Evolutionary conservation across 2,888 invertebrate genomes (phyloP).

Genomic region (Trissoscelio sp.): DNA sequence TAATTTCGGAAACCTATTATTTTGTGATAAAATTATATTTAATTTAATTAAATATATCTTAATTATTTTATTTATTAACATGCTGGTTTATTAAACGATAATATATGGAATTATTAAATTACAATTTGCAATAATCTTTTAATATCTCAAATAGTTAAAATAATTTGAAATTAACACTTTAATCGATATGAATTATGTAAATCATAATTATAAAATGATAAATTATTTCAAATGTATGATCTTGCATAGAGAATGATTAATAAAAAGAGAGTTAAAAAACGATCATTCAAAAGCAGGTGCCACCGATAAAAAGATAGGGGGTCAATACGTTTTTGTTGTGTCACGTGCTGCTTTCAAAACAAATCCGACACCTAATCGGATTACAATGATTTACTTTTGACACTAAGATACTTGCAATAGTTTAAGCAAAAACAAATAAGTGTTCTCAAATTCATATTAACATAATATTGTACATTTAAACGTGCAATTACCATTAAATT

Average conservation of each 20-base stretch:
- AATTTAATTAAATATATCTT: too few species aligned
- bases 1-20: too few species aligned
- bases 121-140: too few species aligned
- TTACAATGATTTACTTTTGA: constrained; percentile 72
- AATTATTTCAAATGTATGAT: constrained; percentile 28
- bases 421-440: constrained; percentile 48
- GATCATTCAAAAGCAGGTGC: constrained; percentile 73
- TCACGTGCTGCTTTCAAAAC: constrained; percentile 83
- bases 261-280: constrained; percentile 57
- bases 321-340: constrained; percentile 80
- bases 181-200: constrained; percentile 11
- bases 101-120: too few species aligned
- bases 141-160: too few species aligned
- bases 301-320: constrained; percentile 76
- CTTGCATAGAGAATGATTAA: constrained; percentile 41
- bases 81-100: too few species aligned
- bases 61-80: too few species aligned
- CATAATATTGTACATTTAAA: neutral
- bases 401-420: constrained; percentile 56
- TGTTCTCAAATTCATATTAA: neutral
- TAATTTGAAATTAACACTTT: too few species aligned
- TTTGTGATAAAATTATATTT: too few species aligned
- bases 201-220: too few species aligned
- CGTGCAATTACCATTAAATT: neutral
- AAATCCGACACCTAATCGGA: constrained; percentile 80